A percentile compares a stretch with the other conserved stretches of the same genome.
These are phyloP conservation scores for Strix uralensis DNA, from an alignment of 2,113 vertebrate species.

Conservation along the genomic window DNA sequence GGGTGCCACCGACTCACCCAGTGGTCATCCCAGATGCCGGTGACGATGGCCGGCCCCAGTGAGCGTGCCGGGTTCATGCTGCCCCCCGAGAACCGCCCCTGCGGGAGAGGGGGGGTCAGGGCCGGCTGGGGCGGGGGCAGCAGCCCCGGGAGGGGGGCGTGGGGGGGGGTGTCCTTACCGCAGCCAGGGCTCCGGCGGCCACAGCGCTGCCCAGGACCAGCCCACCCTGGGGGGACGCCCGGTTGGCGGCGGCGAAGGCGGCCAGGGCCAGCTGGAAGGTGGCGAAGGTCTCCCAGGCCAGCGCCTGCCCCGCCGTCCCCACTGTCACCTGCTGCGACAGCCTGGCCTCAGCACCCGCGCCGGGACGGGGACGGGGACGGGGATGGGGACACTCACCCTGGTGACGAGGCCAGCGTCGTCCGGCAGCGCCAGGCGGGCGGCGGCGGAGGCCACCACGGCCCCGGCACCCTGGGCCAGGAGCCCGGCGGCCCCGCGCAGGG, in stretches of 20 bases:
- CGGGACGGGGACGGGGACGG: accelerated
- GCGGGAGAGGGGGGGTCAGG: background rate
- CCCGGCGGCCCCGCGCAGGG: slow-evolving; percentile 60
- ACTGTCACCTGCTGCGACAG: slow-evolving; percentile 66
- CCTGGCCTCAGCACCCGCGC: background rate
- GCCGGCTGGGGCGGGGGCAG: accelerated
- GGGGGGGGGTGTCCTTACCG: slow-evolving; percentile 44
- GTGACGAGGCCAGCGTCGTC: slow-evolving; percentile 66
- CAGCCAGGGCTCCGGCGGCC: slow-evolving; percentile 73
- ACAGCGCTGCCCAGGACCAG: slow-evolving; percentile 80
- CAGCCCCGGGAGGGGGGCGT: accelerated
- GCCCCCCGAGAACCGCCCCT: slow-evolving; percentile 81
- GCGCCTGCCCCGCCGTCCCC: slow-evolving; percentile 75
- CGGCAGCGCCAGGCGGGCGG: slow-evolving; percentile 71
- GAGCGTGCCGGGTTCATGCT: slow-evolving; percentile 83
- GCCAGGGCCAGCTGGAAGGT: slow-evolving; percentile 85
- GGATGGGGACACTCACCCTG: slow-evolving; percentile 59
- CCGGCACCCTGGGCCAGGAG: slow-evolving; percentile 79
- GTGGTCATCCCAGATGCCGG: slow-evolving; percentile 82
- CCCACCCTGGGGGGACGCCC: slow-evolving; percentile 63
- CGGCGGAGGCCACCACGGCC: slow-evolving; percentile 70
- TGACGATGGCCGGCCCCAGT: slow-evolving; percentile 79
- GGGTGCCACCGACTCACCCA: slow-evolving; percentile 71
- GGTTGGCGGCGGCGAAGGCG: slow-evolving; percentile 73
- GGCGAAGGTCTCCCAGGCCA: slow-evolving; percentile 78